These are phyloP conservation scores for Corythucha ciliata DNA, from an alignment of 2,888 invertebrate genomes.

Conservation along the genomic window DNA sequence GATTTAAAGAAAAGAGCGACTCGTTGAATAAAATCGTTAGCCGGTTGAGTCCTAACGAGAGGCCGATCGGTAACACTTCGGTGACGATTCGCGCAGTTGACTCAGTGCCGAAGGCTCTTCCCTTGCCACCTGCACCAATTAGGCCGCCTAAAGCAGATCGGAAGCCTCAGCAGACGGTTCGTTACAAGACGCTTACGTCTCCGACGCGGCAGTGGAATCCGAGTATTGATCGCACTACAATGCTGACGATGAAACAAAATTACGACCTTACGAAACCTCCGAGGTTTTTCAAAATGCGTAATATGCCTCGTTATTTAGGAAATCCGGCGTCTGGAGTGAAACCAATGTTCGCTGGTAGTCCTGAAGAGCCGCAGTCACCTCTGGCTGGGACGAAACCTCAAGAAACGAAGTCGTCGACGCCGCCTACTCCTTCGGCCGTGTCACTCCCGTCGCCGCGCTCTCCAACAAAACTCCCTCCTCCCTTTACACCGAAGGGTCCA, in stretches of 20 bases:
- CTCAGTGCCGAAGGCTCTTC: constrained; percentile 11
- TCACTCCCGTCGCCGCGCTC: constrained; percentile 24
- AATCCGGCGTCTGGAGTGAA: constrained; percentile 53
- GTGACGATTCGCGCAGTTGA: constrained; percentile 28
- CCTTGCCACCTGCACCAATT: background rate
- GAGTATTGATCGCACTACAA: constrained; percentile 46
- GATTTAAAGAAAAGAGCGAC: constrained; percentile 40
- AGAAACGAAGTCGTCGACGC: constrained; percentile 12
- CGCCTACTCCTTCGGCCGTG: constrained; percentile 10
- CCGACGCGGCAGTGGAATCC: constrained; percentile 55
- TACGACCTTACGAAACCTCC: constrained; percentile 42
- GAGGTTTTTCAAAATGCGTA: constrained; percentile 51
- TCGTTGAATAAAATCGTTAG: constrained; percentile 29
- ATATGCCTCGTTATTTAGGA: constrained; percentile 48
- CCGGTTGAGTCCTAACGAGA: constrained; percentile 29
- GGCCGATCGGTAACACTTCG: constrained; percentile 30
- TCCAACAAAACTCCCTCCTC: constrained; percentile 31
- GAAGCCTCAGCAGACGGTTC: constrained; percentile 40
- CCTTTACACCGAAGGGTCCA: constrained; percentile 31
- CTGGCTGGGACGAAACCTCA: constrained; percentile 22
- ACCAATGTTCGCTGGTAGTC: constrained; percentile 48
- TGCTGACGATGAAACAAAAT: constrained; percentile 41
- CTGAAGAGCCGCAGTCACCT: constrained; percentile 33
- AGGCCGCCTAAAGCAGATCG: constrained; percentile 14
- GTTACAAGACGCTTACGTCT: constrained; percentile 51